Conservation (phyloP, 2,797 vertebrate genomes). For the Oreonectes daqikongensis region DNA sequence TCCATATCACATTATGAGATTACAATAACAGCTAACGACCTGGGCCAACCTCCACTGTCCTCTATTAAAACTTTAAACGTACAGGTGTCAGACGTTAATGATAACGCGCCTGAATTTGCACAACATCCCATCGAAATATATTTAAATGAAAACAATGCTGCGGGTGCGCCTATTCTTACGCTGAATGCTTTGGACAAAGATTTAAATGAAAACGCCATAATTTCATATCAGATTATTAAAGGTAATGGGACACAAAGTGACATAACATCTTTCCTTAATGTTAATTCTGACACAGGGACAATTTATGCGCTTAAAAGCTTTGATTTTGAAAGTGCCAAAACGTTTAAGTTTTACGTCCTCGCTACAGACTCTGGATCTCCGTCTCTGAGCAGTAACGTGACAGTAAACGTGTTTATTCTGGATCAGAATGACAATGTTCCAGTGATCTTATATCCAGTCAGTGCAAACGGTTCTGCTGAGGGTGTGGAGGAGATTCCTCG, state of each 20-base stretch:
- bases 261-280: conserved; percentile 59
- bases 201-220: conserved; percentile 54
- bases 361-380: conserved; percentile 57
- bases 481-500: conserved; percentile 59
- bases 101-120: conserved; percentile 69
- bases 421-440: conserved; percentile 65
- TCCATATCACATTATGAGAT: conserved; percentile 67
- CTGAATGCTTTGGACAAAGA: conserved; percentile 65
- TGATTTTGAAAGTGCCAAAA: conserved; percentile 63
- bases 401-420: conserved; percentile 60
- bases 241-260: conserved; percentile 9
- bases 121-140: conserved; percentile 68
- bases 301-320: conserved; percentile 62
- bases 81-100: conserved; percentile 74
- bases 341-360: conserved; percentile 55
- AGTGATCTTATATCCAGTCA: conserved; percentile 61
- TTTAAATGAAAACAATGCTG: conserved; percentile 73
- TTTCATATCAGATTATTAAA: conserved; percentile 56
- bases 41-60: conserved; percentile 68
- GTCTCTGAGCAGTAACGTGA: conserved; percentile 54
- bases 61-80: conserved; percentile 63
- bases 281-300: conserved; percentile 60
- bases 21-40: conserved; percentile 70
- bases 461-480: conserved; percentile 55
- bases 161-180: conserved; percentile 60